A percentile compares a stretch with the other conserved stretches of the same genome.
These are phyloP conservation scores for Grantiella picta DNA, from an alignment of 2,113 vertebrate genomes.

Conservation along the genomic window DNA sequence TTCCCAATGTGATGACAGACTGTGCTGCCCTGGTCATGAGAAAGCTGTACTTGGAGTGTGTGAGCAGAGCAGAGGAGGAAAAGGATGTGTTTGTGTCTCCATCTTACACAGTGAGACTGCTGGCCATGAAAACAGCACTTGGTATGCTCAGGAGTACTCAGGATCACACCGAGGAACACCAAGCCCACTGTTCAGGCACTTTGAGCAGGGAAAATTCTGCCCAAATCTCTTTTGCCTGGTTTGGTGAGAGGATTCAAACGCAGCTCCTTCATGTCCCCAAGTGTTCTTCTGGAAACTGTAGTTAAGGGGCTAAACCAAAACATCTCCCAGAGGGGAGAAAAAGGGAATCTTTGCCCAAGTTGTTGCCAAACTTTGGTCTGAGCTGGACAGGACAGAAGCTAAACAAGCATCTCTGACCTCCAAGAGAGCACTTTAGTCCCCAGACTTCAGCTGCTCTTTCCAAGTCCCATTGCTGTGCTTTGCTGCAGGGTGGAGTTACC, in stretches of 20 bases:
- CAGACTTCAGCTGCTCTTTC: neutral
- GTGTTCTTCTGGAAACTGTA: neutral
- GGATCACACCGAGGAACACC: neutral
- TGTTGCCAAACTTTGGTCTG: neutral
- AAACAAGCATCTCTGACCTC: neutral
- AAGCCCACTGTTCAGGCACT: neutral
- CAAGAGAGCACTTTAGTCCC: neutral
- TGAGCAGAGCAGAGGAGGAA: neutral
- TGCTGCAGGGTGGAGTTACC: neutral
- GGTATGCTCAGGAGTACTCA: neutral
- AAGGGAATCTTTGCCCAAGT: neutral
- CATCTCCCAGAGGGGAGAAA: neutral
- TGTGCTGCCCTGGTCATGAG: neutral
- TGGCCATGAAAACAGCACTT: accelerated
- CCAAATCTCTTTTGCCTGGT: neutral
- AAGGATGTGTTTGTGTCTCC: neutral
- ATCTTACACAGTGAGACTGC: neutral
- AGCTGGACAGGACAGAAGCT: neutral
- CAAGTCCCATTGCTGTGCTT: neutral
- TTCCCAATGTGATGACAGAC: neutral
- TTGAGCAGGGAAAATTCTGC: neutral
- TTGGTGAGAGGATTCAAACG: neutral
- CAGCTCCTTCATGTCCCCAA: neutral
- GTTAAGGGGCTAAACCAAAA: neutral
- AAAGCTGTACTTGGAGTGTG: neutral